Evolutionary conservation across 2,113 vertebrate genomes (phyloP).

Genomic region (Xerus inauris): DNA sequence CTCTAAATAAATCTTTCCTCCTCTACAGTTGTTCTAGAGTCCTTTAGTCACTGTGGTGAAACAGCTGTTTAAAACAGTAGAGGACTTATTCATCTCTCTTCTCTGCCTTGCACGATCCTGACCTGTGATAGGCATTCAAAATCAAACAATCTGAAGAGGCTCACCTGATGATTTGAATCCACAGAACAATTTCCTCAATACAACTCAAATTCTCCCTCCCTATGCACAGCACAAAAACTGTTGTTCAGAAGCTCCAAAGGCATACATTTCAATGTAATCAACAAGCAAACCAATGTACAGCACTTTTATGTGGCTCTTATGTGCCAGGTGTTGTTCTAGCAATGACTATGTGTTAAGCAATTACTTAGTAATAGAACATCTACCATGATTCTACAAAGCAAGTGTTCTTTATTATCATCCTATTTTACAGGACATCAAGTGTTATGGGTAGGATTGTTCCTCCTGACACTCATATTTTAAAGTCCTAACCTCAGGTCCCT

Average conservation of each 20-base stretch:
- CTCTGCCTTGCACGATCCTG: not conserved
- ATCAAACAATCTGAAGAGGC: not conserved
- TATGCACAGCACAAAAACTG: not conserved
- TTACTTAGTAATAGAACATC: not conserved
- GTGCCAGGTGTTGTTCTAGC: not conserved
- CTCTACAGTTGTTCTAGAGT: no score
- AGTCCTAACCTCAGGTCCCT: not conserved
- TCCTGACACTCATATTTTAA: not conserved
- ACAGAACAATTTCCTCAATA: not conserved
- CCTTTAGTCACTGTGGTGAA: no score
- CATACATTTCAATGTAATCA: not conserved
- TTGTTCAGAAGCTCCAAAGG: not conserved
- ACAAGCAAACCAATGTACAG: not conserved
- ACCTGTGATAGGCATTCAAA: not conserved
- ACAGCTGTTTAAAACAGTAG: no score
- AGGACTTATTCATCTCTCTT: not conserved
- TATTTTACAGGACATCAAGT: not conserved
- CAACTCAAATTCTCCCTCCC: not conserved
- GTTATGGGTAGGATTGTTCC: not conserved
- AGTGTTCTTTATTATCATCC: not conserved
- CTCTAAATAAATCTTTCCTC: no score
- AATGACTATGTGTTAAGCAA: not conserved
- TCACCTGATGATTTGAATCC: not conserved
- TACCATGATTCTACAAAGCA: not conserved
- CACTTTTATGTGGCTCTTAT: not conserved